Conservation (phyloP, 2,113 vertebrate species). For the Sylvilagus bachmani region DNA sequence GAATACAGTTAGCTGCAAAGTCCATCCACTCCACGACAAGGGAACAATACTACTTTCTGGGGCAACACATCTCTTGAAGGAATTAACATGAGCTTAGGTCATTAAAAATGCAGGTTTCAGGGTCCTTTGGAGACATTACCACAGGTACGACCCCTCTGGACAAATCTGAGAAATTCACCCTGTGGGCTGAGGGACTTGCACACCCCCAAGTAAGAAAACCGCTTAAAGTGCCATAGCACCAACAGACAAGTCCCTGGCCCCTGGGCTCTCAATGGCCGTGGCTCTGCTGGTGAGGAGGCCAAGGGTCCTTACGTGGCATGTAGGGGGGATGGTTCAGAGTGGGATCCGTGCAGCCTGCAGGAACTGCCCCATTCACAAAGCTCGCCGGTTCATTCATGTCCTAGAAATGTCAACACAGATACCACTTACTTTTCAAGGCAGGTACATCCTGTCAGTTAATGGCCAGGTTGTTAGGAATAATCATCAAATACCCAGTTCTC, state of each 20-base stretch:
- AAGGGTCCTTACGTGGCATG: slow-evolving; percentile 91
- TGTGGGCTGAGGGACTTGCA: background rate
- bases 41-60: background rate
- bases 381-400: slow-evolving; percentile 97
- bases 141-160: background rate
- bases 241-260: rapidly evolving
- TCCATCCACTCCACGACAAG: background rate
- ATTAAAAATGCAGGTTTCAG: background rate
- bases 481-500: background rate
- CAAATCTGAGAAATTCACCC: background rate
- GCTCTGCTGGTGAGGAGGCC: rapidly evolving
- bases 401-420: slow-evolving; percentile 84
- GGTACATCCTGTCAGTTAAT: background rate
- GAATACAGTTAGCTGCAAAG: background rate
- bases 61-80: background rate
- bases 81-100: background rate
- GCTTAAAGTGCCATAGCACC: background rate
- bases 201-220: background rate
- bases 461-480: background rate
- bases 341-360: slow-evolving; percentile 76
- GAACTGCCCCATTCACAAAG: slow-evolving; percentile 93
- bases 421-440: background rate
- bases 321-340: slow-evolving; percentile 91
- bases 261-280: too few relatives aligned
- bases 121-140: background rate